These are phyloP conservation scores for Andinoacara biseriatus DNA, from an alignment of 2,113 vertebrate genomes.

Conservation along the genomic window DNA sequence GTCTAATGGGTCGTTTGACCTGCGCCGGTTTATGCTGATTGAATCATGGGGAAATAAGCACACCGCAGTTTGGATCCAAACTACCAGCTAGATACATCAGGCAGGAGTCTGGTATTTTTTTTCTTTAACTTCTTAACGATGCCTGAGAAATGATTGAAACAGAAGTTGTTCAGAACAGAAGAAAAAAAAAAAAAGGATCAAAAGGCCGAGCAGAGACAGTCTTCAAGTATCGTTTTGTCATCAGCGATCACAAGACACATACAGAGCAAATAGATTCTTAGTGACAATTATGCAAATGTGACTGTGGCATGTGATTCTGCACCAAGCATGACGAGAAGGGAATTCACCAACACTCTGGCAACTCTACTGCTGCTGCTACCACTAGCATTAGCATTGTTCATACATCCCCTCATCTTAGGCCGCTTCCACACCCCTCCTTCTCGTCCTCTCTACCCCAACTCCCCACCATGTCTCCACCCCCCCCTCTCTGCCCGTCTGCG, in stretches of 20 bases:
- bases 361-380: slow-evolving; percentile 32
- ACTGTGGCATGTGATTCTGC: slow-evolving; percentile 47
- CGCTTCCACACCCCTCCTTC: slow-evolving; percentile 44
- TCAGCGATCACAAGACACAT: slow-evolving; percentile 22
- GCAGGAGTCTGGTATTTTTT: not conserved
- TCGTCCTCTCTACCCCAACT: slow-evolving; percentile 9
- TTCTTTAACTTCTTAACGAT: not conserved
- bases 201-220: not conserved
- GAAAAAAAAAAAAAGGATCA: not conserved
- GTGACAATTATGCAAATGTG: slow-evolving; percentile 56
- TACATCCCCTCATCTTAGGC: slow-evolving; percentile 67
- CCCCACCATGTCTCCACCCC: slow-evolving; percentile 47
- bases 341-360: slow-evolving; percentile 47
- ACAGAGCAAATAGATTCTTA: slow-evolving; percentile 33
- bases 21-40: slow-evolving; percentile 31
- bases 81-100: not conserved
- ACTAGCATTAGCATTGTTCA: slow-evolving; percentile 75
- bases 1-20: slow-evolving; percentile 55
- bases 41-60: slow-evolving; percentile 26
- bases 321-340: slow-evolving; percentile 33
- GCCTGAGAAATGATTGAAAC: slow-evolving; percentile 13
- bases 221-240: slow-evolving; percentile 24
- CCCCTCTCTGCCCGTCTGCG: slow-evolving; percentile 48
- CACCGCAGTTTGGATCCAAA: not conserved
- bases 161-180: slow-evolving; percentile 10